Conservation (phyloP, 2,797 vertebrate species). For the Sebastes hubbsi region DNA sequence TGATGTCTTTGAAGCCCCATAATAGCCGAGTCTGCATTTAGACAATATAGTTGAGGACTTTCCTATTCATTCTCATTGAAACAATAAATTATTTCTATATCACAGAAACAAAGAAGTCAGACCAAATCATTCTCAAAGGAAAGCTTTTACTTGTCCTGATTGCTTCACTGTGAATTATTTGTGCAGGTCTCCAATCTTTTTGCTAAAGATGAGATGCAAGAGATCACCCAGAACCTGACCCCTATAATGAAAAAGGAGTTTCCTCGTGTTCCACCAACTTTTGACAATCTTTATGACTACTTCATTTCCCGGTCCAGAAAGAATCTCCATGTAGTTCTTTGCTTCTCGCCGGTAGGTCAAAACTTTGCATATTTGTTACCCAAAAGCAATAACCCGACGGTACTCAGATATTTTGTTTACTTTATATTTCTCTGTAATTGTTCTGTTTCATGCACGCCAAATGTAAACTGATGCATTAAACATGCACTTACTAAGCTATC, state of each 20-base stretch:
- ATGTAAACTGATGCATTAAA: not conserved
- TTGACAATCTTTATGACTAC: conserved; percentile 87
- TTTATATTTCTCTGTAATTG: not conserved
- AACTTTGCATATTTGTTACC: not conserved
- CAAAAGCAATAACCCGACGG: not conserved
- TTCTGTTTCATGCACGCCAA: not conserved
- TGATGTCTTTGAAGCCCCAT: not conserved
- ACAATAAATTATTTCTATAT: not conserved
- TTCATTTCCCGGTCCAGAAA: conserved; percentile 87
- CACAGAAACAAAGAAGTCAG: not conserved
- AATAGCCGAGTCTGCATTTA: not conserved
- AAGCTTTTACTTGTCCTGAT: not conserved
- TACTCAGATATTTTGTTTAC: not conserved
- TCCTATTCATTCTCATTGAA: not conserved
- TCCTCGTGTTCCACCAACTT: conserved; percentile 81
- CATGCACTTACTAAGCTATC: not conserved
- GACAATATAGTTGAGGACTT: not conserved
- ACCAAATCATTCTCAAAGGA: not conserved
- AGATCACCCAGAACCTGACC: conserved; percentile 83
- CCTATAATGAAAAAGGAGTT: conserved; percentile 85
- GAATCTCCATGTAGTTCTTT: conserved; percentile 90
- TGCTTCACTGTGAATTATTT: conserved; percentile 13
- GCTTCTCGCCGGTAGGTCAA: conserved; percentile 86
- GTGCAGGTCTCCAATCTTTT: conserved; percentile 90
- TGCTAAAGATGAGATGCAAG: conserved; percentile 88